Evolutionary conservation across 2,888 invertebrate genomes (phyloP), one percentile per base, ranked within the genome.

Genomic region (Aplocera efformata): DNA sequence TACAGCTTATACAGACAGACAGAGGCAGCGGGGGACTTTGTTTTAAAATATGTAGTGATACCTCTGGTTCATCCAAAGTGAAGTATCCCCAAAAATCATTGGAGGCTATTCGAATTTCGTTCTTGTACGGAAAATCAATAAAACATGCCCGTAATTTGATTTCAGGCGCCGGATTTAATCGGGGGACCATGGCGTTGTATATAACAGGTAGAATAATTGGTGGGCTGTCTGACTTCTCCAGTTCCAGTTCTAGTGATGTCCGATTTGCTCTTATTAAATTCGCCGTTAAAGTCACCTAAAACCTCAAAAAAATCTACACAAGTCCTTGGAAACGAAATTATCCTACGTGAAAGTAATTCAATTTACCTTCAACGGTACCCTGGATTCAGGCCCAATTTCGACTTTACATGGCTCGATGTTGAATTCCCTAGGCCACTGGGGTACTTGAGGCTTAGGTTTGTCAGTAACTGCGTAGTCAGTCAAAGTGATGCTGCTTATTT

Each of bases 91-190:
- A 77, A 48, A 89, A 75, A 20, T 86, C 78, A 13, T 76, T 72
- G 42, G 91, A 90, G 5, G 66, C 65, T 7, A 92, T 56, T 6
- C 55, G 58, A 23, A 92, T 72, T n/a, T 81, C 78, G 29, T 85
- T 63, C 8, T 72, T 67, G 48, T 92, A 92, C 0, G 84, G 69
- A 48, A 77, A 90, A 53, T 91, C 89, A 9, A 92, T 56, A 57
- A 92, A 92, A 56, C 91, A 91, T 35, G 90, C 90, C 47, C 88
- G 74, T 26, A 91, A 65, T 9, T 75, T 77, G 6, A 92, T 82
- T 28, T 90, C 89, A 0, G 75, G 57, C 0, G 91, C 91, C 0
- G 73, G 72, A 5, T 63, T 60, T 4, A 92, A 72, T 5, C 67
- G 51, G 0, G 92, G 91, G 1, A 89, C 80, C 50, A 72, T 70